phyloP scores from a whole-genome alignment of 2,888 invertebrate species.

The Nomada lathburiana region DNA sequence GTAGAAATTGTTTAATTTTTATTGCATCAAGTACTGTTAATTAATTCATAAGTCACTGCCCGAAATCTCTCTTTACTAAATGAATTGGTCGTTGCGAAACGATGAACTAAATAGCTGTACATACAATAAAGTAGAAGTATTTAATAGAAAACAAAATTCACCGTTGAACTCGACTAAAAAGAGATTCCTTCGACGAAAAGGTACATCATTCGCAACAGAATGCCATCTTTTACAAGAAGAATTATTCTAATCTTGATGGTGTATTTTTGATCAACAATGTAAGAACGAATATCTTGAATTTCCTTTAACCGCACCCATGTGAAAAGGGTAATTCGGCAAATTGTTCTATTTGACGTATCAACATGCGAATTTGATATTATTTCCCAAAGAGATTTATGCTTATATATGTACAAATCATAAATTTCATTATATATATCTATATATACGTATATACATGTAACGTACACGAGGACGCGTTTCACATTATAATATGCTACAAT shows the following conservation, averaged over 20 bases:
- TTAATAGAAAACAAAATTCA: not conserved
- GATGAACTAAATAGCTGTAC: not conserved
- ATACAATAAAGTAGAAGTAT: slow-evolving; percentile 7
- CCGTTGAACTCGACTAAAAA: not conserved
- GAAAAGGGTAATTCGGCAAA: slow-evolving; percentile 18
- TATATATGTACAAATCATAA: slow-evolving; percentile 68
- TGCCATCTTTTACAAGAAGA: slow-evolving; percentile 63
- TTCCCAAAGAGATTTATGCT: slow-evolving; percentile 46
- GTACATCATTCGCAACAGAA: slow-evolving; percentile 11
- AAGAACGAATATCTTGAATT: slow-evolving; percentile 3
- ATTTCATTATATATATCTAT: slow-evolving; percentile 56
- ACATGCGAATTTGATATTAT: slow-evolving; percentile 38
- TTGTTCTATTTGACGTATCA: slow-evolving; percentile 21
- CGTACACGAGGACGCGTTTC: slow-evolving; percentile 44
- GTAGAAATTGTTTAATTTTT: not conserved
- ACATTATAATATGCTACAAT: slow-evolving; percentile 54
- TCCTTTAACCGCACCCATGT: slow-evolving; percentile 10
- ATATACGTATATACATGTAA: slow-evolving; percentile 60
- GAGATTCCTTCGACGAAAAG: not conserved
- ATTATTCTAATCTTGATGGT: slow-evolving; percentile 50
- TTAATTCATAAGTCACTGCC: slow-evolving; percentile 4
- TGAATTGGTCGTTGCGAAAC: slow-evolving; percentile 1
- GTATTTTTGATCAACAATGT: slow-evolving; percentile 1
- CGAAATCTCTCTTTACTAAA: slow-evolving; percentile 25
- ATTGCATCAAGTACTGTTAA: not conserved